Evolutionary conservation across 1,140 invertebrate species (phyloP).

Genomic region (Drosophila bocki): DNA sequence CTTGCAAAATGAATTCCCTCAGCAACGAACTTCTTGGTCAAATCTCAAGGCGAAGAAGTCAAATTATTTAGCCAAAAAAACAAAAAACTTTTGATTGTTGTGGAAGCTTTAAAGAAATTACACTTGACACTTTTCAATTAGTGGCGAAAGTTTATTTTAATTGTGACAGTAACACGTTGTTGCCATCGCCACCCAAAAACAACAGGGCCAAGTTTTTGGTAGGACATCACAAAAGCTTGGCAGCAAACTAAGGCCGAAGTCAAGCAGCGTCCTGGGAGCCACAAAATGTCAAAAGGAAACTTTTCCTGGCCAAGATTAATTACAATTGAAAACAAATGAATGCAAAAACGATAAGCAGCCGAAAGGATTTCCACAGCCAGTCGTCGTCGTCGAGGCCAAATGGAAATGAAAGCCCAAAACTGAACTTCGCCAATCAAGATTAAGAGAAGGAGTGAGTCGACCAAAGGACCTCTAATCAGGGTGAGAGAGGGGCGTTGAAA

Average conservation of each 20-base stretch:
- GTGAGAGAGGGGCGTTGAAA: slow-evolving; percentile 57
- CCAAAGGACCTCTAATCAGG: slow-evolving; percentile 40
- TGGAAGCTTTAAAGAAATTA: slow-evolving; percentile 74
- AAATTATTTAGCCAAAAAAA: slow-evolving; percentile 40
- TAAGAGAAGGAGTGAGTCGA: slow-evolving; percentile 13
- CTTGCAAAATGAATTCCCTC: not conserved
- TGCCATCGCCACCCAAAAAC: slow-evolving; percentile 40
- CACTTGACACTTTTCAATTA: slow-evolving; percentile 83
- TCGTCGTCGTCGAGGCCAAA: slow-evolving; percentile 17
- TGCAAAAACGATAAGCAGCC: slow-evolving; percentile 83
- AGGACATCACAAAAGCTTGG: slow-evolving; percentile 51
- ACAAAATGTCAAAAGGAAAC: slow-evolving; percentile 82
- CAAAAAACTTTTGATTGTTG: slow-evolving; percentile 36
- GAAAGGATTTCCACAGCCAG: slow-evolving; percentile 65
- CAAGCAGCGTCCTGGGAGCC: slow-evolving; percentile 55
- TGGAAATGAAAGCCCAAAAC: slow-evolving; percentile 51
- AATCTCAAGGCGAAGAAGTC: slow-evolving; percentile 38
- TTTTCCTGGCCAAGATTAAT: slow-evolving; percentile 78
- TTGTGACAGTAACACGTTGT: slow-evolving; percentile 81
- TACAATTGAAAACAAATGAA: slow-evolving; percentile 84
- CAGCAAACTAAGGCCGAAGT: slow-evolving; percentile 40
- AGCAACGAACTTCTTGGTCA: not conserved
- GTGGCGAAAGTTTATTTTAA: slow-evolving; percentile 78
- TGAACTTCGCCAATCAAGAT: slow-evolving; percentile 79
- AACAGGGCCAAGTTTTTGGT: slow-evolving; percentile 57